A percentile compares a stretch with the other conserved stretches of the same genome.
phyloP scores from a whole-genome alignment of 2,888 invertebrate species.

The Scelioninae gen. 1 region DNA sequence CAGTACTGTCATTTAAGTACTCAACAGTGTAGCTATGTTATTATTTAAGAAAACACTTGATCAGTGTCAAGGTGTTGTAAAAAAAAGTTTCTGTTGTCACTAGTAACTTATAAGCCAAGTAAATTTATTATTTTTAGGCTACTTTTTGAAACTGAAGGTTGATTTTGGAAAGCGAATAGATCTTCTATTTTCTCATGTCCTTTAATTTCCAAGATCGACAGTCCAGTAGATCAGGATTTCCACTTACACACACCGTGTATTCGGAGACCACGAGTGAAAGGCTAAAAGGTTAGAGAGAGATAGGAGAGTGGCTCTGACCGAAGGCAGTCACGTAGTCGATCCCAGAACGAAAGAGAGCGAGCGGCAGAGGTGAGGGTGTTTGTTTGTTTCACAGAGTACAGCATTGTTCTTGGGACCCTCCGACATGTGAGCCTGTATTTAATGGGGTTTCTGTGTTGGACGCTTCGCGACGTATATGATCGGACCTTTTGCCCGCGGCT shows the following conservation, averaged over 20 bases:
- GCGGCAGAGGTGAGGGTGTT: slow-evolving; percentile 48
- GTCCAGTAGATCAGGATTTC: slow-evolving; percentile 33
- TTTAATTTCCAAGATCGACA: too few species aligned
- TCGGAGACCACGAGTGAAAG: slow-evolving; percentile 12
- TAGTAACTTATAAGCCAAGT: too few species aligned
- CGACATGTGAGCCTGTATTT: slow-evolving; percentile 76
- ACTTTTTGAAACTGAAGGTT: too few species aligned
- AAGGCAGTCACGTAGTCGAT: slow-evolving; percentile 61
- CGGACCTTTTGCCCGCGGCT: slow-evolving; percentile 65
- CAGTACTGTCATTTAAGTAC: too few species aligned
- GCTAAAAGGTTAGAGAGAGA: neutral
- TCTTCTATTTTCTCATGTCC: neutral
- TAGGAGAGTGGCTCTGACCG: slow-evolving; percentile 33
- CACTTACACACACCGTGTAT: slow-evolving; percentile 41
- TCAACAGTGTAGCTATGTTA: too few species aligned
- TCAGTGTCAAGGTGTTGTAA: too few species aligned
- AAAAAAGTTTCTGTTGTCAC: too few species aligned
- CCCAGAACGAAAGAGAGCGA: slow-evolving; percentile 42
- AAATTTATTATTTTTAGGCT: too few species aligned
- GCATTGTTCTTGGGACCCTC: slow-evolving; percentile 70
- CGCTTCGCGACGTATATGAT: slow-evolving; percentile 73
- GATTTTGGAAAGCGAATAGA: slow-evolving; percentile 40
- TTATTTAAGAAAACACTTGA: too few species aligned
- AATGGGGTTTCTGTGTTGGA: slow-evolving; percentile 81
- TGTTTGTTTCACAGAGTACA: slow-evolving; percentile 65